A percentile compares a stretch with the other conserved stretches of the same genome.
phyloP scores from a whole-genome alignment of 2,113 vertebrate genomes.

The Tyto alba region DNA sequence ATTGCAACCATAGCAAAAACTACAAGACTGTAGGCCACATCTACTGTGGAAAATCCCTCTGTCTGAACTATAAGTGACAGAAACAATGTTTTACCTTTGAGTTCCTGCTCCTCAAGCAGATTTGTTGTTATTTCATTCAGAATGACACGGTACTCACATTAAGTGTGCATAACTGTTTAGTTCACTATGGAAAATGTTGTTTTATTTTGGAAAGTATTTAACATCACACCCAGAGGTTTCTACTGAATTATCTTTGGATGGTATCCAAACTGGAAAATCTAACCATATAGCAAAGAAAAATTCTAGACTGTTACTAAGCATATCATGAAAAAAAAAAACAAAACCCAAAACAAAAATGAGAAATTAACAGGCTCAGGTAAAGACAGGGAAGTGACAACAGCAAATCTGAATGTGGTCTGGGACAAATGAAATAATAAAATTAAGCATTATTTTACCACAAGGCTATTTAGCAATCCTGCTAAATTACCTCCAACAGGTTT shows the following conservation, averaged over 20 bases:
- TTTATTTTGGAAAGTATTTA: constrained; percentile 13
- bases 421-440: neutral
- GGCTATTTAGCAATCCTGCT: neutral
- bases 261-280: neutral
- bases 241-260: neutral
- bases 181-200: neutral
- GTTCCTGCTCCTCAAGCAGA: neutral
- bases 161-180: neutral
- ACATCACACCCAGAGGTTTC: neutral
- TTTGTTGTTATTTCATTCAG: neutral
- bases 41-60: neutral
- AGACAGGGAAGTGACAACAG: neutral
- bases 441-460: neutral
- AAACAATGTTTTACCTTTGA: neutral
- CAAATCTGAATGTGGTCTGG: neutral
- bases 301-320: neutral
- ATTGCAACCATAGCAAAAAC: neutral
- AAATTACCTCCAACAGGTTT: neutral
- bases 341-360: neutral
- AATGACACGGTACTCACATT: neutral
- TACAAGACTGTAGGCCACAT: neutral
- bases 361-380: neutral
- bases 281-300: neutral
- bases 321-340: neutral
- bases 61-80: neutral